Evolutionary conservation across 2,113 vertebrate genomes (phyloP).

Genomic region (Opisthocomus hoazin): DNA sequence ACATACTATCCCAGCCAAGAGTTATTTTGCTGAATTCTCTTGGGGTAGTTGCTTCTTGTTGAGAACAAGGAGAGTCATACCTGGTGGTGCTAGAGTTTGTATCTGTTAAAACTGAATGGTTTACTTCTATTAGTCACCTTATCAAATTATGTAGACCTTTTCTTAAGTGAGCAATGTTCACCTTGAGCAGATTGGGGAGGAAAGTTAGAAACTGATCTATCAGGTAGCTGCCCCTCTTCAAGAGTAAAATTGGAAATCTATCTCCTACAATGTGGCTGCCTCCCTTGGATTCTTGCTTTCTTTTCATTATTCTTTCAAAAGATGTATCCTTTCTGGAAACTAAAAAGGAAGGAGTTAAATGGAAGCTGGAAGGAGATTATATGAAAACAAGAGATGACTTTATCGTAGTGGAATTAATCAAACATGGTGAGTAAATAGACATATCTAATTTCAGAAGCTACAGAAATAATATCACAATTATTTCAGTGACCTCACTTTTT

Average conservation of each 20-base stretch:
- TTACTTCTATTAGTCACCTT: background rate
- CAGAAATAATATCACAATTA: background rate
- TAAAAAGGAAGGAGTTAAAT: background rate
- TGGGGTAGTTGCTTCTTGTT: background rate
- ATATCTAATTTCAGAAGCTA: conserved; percentile 32
- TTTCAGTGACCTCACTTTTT: conserved; percentile 19
- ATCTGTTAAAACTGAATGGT: background rate
- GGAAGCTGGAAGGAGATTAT: background rate
- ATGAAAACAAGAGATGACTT: background rate
- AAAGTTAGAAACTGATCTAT: background rate
- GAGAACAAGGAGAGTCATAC: background rate
- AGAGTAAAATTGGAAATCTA: background rate
- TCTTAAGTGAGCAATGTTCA: background rate
- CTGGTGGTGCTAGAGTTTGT: background rate
- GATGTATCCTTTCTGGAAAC: background rate
- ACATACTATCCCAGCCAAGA: background rate
- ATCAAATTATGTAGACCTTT: background rate
- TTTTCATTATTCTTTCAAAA: background rate
- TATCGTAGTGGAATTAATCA: conserved; percentile 11
- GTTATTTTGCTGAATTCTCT: background rate
- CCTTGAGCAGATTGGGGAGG: background rate
- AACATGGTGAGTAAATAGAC: conserved; percentile 16
- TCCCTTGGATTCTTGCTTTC: background rate
- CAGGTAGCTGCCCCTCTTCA: background rate
- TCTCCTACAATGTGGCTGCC: background rate